phyloP scores from a whole-genome alignment of 2,888 invertebrate genomes.

The Eupithecia abbreviata region DNA sequence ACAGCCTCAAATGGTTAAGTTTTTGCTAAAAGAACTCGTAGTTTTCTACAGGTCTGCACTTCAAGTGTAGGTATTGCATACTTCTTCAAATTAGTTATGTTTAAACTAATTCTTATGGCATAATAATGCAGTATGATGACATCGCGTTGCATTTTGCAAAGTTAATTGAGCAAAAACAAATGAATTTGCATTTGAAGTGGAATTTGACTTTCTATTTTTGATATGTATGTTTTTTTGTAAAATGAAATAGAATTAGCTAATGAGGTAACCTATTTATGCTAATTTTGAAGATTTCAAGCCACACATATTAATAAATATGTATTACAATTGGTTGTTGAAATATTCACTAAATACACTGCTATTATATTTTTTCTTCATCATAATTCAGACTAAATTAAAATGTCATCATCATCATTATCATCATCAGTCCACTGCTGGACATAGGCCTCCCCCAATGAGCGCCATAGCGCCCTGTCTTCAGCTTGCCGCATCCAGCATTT shows the following conservation, averaged over 20 bases:
- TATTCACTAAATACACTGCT: background rate
- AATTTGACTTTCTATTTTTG: background rate
- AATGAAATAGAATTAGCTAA: background rate
- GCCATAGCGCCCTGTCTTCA: too few species aligned
- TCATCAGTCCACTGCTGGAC: too few species aligned
- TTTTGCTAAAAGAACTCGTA: background rate
- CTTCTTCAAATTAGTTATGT: background rate
- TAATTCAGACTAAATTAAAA: background rate
- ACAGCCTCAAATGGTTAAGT: background rate
- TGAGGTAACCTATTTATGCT: background rate
- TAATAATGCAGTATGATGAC: background rate
- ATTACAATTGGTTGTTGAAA: background rate
- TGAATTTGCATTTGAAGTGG: conserved; percentile 2
- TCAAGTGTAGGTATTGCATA: background rate
- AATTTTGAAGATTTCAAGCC: background rate
- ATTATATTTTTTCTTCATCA: background rate
- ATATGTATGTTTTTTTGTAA: background rate
- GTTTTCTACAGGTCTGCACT: background rate
- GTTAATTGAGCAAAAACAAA: conserved; percentile 46
- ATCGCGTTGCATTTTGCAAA: conserved; percentile 44
- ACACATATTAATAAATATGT: too few species aligned
- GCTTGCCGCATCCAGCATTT: too few species aligned
- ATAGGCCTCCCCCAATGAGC: too few species aligned
- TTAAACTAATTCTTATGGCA: background rate
- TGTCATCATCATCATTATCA: too few species aligned